Evolutionary conservation across 2,888 invertebrate species (phyloP), one percentile per base, ranked within the genome.

Genomic region (Arctia plantaginis): DNA sequence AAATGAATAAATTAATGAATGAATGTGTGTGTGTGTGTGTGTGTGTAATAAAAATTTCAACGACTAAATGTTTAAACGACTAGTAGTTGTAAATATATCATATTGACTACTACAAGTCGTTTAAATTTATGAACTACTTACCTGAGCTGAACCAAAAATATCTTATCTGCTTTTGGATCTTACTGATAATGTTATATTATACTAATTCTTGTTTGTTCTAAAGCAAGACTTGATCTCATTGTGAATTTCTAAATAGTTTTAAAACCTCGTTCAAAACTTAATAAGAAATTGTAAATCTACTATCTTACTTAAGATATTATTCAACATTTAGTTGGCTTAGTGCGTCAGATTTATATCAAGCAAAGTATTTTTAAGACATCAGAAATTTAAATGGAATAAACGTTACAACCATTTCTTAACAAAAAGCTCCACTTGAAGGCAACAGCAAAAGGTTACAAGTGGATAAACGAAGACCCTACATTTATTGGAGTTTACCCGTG

Each of bases 401-500:
- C 41, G 74, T 62, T 71, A 66, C 70, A 59, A 35, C 71, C 47
- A 73, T 76, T 72, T 77, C 72, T 77, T 71, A 39, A 66, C 72
- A 67, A 74, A 74, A 77, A 55, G 51, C 55, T 51, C 66, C 74
- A 75, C 74, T 72, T 67, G 76, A 62, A 70, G 74, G 73, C 74
- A 80, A 71, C 75, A 69, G 75, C 67, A 78, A 77, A 75, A 73
- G 75, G 73, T 71, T 73, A 73, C 73, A 65, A 75, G 74, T 66
- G 77, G 66, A 75, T 75, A 75, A 72, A 77, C 74, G 64, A 78
- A 75, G 62, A 75, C 70, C 64, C 75, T 76, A 76, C 74, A 75
- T 78, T 81, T 82, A 84, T 81, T 77, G 73, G 75, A 82, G 76
- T 78, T 78, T 69, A 81, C 78, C 75, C 76, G 75, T 79, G 84